These are phyloP conservation scores for Sthenelais limicola DNA, from an alignment of 2,888 invertebrate species.

Conservation along the genomic window DNA sequence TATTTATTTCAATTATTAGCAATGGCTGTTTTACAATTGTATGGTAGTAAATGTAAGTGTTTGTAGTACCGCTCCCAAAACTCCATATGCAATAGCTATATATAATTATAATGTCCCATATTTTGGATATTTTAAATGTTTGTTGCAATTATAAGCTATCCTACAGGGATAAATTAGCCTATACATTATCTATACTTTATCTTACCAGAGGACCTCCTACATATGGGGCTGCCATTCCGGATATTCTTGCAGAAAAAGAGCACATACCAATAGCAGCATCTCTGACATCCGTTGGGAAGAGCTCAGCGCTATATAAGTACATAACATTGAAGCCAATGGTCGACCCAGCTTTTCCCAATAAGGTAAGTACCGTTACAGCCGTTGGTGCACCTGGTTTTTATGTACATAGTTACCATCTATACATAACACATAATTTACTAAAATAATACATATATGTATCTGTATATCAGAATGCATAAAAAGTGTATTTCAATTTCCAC, in stretches of 20 bases:
- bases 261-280: conserved; percentile 28
- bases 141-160: not conserved
- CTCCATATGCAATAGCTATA: no score
- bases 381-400: not conserved
- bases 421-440: not conserved
- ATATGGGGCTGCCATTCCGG: conserved; percentile 30
- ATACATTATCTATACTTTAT: not conserved
- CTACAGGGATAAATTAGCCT: not conserved
- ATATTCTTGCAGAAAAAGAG: conserved; percentile 12
- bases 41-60: no score
- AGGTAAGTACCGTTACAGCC: conserved; percentile 10
- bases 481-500: no score
- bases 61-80: no score
- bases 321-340: conserved; percentile 15
- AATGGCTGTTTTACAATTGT: no score
- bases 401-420: not conserved
- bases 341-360: conserved; percentile 35
- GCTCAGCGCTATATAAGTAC: conserved; percentile 18
- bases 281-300: conserved; percentile 31
- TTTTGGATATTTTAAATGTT: no score
- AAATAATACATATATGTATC: no score
- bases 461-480: no score
- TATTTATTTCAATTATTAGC: no score
- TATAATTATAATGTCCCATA: no score
- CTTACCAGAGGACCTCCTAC: conserved; percentile 35